Percentiles rank a stretch among this genome's conserved stretches.
Conservation (phyloP, 2,797 vertebrate genomes). For the Clarias pachynema region DNA sequence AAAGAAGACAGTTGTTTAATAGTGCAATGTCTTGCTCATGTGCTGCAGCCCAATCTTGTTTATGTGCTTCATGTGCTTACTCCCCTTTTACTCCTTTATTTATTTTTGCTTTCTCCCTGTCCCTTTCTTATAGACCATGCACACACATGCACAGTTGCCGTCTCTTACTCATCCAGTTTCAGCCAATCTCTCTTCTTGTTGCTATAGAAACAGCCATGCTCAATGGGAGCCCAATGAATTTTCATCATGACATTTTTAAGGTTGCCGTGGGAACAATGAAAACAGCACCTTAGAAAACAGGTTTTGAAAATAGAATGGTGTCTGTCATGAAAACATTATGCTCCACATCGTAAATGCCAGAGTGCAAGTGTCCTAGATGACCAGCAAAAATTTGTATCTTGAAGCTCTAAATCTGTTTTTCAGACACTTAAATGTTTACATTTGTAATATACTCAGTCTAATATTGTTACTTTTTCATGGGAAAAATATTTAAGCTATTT, state of each 20-base stretch:
- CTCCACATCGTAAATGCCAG: slow-evolving; percentile 42
- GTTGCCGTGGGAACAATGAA: slow-evolving; percentile 59
- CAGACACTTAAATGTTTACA: background rate
- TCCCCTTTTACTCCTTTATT: slow-evolving; percentile 24
- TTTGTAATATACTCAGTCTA: background rate
- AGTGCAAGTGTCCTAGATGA: slow-evolving; percentile 4
- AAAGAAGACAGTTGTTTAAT: background rate
- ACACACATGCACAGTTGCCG: slow-evolving; percentile 24
- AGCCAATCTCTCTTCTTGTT: slow-evolving; percentile 49
- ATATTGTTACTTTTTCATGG: background rate
- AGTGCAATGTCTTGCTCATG: background rate
- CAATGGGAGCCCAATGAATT: slow-evolving; percentile 55
- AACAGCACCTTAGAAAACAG: slow-evolving; percentile 55
- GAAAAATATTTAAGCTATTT: background rate
- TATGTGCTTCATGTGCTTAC: background rate
- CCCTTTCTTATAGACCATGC: slow-evolving; percentile 8
- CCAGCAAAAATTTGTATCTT: background rate
- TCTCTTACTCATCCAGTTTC: slow-evolving; percentile 50
- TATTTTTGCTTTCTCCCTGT: slow-evolving; percentile 26
- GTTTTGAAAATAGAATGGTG: slow-evolving; percentile 46
- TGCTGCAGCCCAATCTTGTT: no score
- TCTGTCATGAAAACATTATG: slow-evolving; percentile 28
- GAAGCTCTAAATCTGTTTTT: background rate
- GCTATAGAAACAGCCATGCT: slow-evolving; percentile 62
- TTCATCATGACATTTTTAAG: slow-evolving; percentile 55